A percentile compares a stretch with the other conserved stretches of the same genome.
These are phyloP conservation scores for Rhodophaea formosa DNA, from an alignment of 2,888 invertebrate species.

Conservation along the genomic window DNA sequence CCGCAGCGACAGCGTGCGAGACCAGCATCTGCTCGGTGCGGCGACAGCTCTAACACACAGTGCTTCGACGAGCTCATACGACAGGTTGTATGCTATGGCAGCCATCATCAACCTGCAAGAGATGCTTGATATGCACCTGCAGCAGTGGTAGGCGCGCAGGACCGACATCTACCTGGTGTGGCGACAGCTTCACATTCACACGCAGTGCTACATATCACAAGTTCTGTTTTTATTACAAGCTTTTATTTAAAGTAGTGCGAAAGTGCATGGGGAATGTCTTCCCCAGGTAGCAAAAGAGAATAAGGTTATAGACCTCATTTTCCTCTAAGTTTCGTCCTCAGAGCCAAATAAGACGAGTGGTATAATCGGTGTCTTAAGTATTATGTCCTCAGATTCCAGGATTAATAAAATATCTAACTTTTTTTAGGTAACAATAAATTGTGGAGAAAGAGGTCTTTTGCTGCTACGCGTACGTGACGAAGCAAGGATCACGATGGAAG, in stretches of 20 bases:
- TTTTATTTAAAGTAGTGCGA: too few relatives aligned
- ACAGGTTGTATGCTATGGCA: constrained; percentile 48
- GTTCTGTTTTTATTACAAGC: too few relatives aligned
- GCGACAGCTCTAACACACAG: constrained; percentile 95
- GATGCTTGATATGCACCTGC: constrained; percentile 90
- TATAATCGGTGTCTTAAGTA: too few relatives aligned
- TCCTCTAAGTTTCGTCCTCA: too few relatives aligned
- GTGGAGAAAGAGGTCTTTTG: constrained; percentile 96
- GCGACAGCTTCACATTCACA: background rate
- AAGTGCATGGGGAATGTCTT: too few relatives aligned
- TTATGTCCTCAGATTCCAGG: too few relatives aligned
- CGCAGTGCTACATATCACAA: too few relatives aligned
- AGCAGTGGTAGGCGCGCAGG: constrained; percentile 95
- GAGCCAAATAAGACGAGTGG: too few relatives aligned
- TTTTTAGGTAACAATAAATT: constrained; percentile 94
- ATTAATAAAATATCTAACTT: background rate
- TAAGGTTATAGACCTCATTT: too few relatives aligned
- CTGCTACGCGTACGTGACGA: constrained; percentile 96
- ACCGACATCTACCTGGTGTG: constrained; percentile 98
- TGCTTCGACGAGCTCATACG: constrained; percentile 89
- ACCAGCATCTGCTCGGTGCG: constrained; percentile 98
- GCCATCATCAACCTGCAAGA: background rate
- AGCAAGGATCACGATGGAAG: constrained; percentile 97
- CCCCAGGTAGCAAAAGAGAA: too few relatives aligned
- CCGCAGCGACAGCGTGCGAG: constrained; percentile 95